Base-by-base conservation (phyloP, 2,888 invertebrate species). In the Phortica magna region DNA sequence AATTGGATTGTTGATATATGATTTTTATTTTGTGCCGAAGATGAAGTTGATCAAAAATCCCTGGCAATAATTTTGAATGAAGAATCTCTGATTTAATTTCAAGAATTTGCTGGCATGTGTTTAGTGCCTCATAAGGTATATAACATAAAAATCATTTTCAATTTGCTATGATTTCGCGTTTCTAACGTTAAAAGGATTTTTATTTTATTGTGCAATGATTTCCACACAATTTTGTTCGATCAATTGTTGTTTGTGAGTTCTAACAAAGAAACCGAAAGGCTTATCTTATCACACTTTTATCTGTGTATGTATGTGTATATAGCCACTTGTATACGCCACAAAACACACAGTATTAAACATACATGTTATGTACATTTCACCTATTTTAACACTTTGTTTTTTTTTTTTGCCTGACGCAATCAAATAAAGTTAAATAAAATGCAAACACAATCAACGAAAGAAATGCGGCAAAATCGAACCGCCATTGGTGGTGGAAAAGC, bases 341-440 rank as follows among this genome's bases (percentile, higher is more conserved):
- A 41, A 7, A 48, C n/a, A 31, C 42, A 17, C 19, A 48, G 22
- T 48, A 19, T 39, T 48, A 48, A 67, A 67, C 10, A 48, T n/a
- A 31, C 42, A 17, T 43, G 19, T 10, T 43, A 17, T 17, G 17
- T 70, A 70, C 43, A 19, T 19, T 70, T 70, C 48, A 70, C 68
- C 68, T 70, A 70, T 70, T 48, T 70, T 48, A 19, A 31, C 68
- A n/a, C 48, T 48, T 70, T 70, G 17, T 39, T 6, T 19, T 48
- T 41, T 6, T 67, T 31, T 65, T 14, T 42, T 70, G 19, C 22
- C 5, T 19, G 2, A 10, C 75, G 22, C 68, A 68, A 71, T 71
- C 74, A 74, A 82, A 87, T 85, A 88, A 82, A 83, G 77, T 78
- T 83, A 83, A 80, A 82, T 82, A 82, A 82, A 83, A 80, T 82